Evolutionary conservation across 2,888 invertebrate genomes (phyloP).

Genomic region (Tenthredo notha): DNA sequence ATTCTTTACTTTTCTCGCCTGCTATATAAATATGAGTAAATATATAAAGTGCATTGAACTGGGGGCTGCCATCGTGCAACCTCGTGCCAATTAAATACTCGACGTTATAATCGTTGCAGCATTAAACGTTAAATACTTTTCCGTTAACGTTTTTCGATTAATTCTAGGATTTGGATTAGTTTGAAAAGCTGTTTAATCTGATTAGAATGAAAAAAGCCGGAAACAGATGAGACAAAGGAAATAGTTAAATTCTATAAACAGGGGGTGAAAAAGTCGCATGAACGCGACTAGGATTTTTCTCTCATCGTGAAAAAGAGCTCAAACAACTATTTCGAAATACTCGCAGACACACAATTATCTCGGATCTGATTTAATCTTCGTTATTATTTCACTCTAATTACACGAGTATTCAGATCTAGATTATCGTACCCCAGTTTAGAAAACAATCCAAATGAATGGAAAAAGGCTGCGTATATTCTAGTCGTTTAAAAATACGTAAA

Average conservation of each 20-base stretch:
- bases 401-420: background rate
- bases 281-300: background rate
- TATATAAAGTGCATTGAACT: background rate
- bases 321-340: background rate
- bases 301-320: background rate
- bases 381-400: background rate
- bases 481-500: background rate
- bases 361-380: background rate
- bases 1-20: background rate
- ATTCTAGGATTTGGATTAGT: background rate
- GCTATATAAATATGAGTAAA: background rate
- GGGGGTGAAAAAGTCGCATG: no score
- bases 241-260: background rate
- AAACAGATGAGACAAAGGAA: background rate
- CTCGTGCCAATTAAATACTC: slow-evolving; percentile 5
- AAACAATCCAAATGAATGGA: background rate
- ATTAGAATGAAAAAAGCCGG: background rate
- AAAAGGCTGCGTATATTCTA: background rate
- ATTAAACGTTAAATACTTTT: background rate
- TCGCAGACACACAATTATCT: background rate
- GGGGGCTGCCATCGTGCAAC: background rate
- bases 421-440: background rate
- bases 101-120: background rate
- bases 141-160: background rate
- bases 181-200: background rate